Evolutionary conservation across 2,888 invertebrate species (phyloP), one percentile per base, ranked within the genome.

Genomic region (Sinhomidia bicolor): DNA sequence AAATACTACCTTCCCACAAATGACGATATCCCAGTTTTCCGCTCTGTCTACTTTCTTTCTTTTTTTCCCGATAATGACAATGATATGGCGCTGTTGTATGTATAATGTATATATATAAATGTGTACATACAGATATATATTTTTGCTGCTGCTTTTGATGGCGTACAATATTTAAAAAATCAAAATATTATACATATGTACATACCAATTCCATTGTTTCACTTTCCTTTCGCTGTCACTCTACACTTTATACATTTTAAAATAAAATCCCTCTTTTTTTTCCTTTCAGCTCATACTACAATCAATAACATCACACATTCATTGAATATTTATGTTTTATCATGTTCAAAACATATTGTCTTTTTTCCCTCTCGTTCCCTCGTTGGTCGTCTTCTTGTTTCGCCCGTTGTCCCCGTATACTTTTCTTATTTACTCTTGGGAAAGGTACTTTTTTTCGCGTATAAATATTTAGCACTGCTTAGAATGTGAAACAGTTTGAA

Each of bases 251-350:
- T 12, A 36, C 74, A 76, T 78, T 78, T 57, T 57, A 41, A 26
- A 76, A 76, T 51, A n/a, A 14, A n/a, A 51, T 74, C 20, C 17
- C 26, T 44, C 23, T 20, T 14, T 54, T 17, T 17, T 78, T 9
- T 12, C 44, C 23, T n/a, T n/a, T n/a, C n/a, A n/a, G n/a, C n/a
- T n/a, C n/a, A n/a, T n/a, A 62, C 44, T 44, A 82, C 51, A 82
- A n/a, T 82, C 51, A 82, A 54, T 51, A 82, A n/a, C n/a, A n/a
- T 47, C 51, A 68, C 62, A 32, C 82, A 10, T 51, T 65, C 82
- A 82, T 68, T 51, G 54, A 65, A 82, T 82, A 82, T 82, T 82
- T 68, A 82, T 82, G 82, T 68, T 14, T 26, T 82, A 26, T 82
- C 68, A 65, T 62, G 65, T 44, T 65, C 47, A 54, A 54, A 68